Evolutionary conservation across 2,888 invertebrate genomes (phyloP).

Genomic region (Frankliniella intonsa): DNA sequence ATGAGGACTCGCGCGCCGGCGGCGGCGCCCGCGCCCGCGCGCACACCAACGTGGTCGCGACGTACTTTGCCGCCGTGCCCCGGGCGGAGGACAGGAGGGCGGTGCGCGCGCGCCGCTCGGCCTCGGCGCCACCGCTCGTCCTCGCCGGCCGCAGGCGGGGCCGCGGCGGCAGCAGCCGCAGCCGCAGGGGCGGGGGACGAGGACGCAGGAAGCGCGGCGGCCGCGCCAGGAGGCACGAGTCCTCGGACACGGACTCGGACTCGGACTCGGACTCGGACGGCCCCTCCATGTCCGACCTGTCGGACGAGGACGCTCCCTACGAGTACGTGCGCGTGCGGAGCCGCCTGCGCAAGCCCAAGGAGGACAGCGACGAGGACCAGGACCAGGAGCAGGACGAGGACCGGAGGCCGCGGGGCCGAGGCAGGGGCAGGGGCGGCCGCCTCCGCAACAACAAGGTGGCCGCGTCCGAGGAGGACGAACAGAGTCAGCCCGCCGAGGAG

Average conservation of each 20-base stretch:
- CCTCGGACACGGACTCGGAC: not conserved
- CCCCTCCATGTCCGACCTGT: not conserved
- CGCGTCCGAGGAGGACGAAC: not conserved
- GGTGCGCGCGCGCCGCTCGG: not conserved
- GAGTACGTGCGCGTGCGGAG: not conserved
- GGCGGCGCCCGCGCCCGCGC: not conserved
- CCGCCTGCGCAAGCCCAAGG: not conserved
- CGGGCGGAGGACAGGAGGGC: not conserved
- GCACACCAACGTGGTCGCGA: not conserved
- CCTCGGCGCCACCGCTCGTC: not conserved
- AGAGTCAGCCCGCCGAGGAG: constrained; percentile 1
- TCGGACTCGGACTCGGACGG: not conserved
- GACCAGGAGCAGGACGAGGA: not conserved
- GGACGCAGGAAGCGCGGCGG: not conserved
- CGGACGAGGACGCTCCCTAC: constrained; percentile 10
- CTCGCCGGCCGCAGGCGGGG: not conserved
- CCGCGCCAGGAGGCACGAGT: not conserved
- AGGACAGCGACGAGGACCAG: not conserved
- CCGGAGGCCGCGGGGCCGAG: not conserved
- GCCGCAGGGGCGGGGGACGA: not conserved
- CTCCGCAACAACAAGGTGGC: not conserved
- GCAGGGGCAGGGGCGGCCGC: not conserved
- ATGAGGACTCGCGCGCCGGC: not conserved
- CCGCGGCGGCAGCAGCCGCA: not conserved
- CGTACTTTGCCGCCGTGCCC: not conserved